Percentiles rank a stretch among this genome's conserved stretches.
Conservation (phyloP, 2,113 vertebrate genomes). For the Thymallus thymallus region DNA sequence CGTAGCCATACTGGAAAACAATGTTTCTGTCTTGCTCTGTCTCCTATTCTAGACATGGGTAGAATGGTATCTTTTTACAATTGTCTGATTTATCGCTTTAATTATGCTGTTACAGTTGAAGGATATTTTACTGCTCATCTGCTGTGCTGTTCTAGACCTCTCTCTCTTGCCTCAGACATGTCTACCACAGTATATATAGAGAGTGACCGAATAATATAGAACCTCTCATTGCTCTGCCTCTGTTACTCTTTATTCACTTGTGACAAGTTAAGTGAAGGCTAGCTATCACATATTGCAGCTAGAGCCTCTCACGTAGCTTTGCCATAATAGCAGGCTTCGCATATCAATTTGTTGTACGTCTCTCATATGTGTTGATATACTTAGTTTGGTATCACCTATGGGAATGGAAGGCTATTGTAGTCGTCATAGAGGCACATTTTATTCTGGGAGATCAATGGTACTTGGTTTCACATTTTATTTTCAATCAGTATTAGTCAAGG, state of each 20-base stretch:
- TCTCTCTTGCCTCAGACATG: not conserved
- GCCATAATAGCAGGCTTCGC: slow-evolving; percentile 27
- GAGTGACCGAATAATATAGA: slow-evolving; percentile 15
- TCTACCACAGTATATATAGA: slow-evolving; percentile 7
- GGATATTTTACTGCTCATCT: slow-evolving; percentile 19
- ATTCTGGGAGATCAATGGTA: slow-evolving; percentile 11
- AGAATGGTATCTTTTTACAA: not conserved
- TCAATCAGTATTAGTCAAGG: slow-evolving; percentile 38
- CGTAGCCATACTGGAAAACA: not conserved
- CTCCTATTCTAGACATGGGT: not conserved
- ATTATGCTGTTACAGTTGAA: slow-evolving; percentile 13
- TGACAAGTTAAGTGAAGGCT: not conserved
- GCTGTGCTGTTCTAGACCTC: slow-evolving; percentile 9
- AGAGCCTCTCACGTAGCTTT: slow-evolving; percentile 6
- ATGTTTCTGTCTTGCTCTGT: not conserved
- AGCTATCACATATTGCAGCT: not conserved
- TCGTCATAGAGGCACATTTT: not conserved
- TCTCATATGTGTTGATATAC: not conserved
- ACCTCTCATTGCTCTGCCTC: not conserved
- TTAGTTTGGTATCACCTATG: slow-evolving; percentile 5
- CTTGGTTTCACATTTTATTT: slow-evolving; percentile 4
- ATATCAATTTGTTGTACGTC: slow-evolving; percentile 23
- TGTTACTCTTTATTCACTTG: not conserved
- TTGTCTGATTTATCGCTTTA: slow-evolving; percentile 15
- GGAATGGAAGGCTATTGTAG: slow-evolving; percentile 1